These are phyloP conservation scores for Branchellion lobata DNA, from an alignment of 2,888 invertebrate species.

Conservation along the genomic window DNA sequence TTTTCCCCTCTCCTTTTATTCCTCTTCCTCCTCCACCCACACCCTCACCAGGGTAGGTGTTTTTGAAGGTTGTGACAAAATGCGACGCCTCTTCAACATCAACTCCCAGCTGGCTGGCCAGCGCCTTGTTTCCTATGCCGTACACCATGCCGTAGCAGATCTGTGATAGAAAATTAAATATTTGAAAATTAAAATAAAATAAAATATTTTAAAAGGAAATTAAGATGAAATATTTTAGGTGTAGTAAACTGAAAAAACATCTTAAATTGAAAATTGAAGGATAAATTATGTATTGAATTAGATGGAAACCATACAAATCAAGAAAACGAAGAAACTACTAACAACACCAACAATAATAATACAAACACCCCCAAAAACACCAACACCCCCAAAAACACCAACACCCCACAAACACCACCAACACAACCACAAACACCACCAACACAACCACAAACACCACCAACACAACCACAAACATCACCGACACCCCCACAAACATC, in stretches of 20 bases:
- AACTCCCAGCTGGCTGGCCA: slow-evolving; percentile 78
- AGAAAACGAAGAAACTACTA: too few relatives aligned
- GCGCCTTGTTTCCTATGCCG: slow-evolving; percentile 84
- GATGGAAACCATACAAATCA: too few relatives aligned
- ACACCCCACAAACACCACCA: background rate
- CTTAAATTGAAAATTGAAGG: too few relatives aligned
- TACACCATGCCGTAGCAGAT: slow-evolving; percentile 92
- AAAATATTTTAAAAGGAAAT: background rate
- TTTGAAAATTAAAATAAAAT: background rate
- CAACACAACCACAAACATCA: background rate
- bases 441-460: background rate
- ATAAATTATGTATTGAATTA: too few relatives aligned
- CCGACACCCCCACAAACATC: background rate
- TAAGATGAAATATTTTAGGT: slow-evolving; percentile 68
- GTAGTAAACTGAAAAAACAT: too few relatives aligned
- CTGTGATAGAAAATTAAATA: slow-evolving; percentile 64
- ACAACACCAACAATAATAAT: too few relatives aligned
- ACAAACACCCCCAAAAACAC: too few relatives aligned
- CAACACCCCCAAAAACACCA: slow-evolving; percentile 86
- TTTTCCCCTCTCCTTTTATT: slow-evolving; percentile 70
- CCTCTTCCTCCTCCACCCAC: slow-evolving; percentile 68
- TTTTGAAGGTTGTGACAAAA: slow-evolving; percentile 70
- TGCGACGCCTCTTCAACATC: slow-evolving; percentile 75
- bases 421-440: too few relatives aligned
- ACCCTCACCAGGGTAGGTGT: slow-evolving; percentile 73